Evolutionary conservation across 2,888 invertebrate genomes (phyloP).

Genomic region (Candidula unifasciata): DNA sequence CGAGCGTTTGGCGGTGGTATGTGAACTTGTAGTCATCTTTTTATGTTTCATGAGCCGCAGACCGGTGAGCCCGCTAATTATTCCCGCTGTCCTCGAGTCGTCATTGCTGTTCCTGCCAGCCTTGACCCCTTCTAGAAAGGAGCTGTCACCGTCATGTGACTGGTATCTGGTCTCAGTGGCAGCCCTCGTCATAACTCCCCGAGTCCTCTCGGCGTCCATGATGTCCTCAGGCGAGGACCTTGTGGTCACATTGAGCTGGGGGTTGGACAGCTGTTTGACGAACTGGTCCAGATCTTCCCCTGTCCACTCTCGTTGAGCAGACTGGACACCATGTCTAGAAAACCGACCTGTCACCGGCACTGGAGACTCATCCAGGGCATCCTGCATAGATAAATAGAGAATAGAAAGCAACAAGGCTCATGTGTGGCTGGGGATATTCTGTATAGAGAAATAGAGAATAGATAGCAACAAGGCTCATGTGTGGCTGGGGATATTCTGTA

Average conservation of each 20-base stretch:
- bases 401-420: too few relatives aligned
- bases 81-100: neutral
- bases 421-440: too few relatives aligned
- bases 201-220: neutral
- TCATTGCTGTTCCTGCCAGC: neutral
- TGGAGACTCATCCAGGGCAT: conserved; percentile 61
- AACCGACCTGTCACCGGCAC: conserved; percentile 54
- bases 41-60: conserved; percentile 40
- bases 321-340: conserved; percentile 21
- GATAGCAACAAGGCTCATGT: too few relatives aligned
- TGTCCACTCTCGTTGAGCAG: conserved; percentile 42
- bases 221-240: neutral
- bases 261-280: conserved; percentile 58
- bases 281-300: conserved; percentile 58
- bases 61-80: conserved; percentile 33
- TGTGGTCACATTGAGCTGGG: conserved; percentile 54
- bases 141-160: neutral
- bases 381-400: conserved; percentile 51
- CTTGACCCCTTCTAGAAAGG: neutral
- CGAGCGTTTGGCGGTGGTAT: conserved; percentile 32
- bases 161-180: conserved; percentile 30
- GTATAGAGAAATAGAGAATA: too few relatives aligned
- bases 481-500: too few relatives aligned
- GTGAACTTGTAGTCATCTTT: conserved; percentile 26
- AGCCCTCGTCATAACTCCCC: conserved; percentile 18